Evolutionary conservation across 2,797 vertebrate genomes (phyloP).

Genomic region (Helarctos malayanus): DNA sequence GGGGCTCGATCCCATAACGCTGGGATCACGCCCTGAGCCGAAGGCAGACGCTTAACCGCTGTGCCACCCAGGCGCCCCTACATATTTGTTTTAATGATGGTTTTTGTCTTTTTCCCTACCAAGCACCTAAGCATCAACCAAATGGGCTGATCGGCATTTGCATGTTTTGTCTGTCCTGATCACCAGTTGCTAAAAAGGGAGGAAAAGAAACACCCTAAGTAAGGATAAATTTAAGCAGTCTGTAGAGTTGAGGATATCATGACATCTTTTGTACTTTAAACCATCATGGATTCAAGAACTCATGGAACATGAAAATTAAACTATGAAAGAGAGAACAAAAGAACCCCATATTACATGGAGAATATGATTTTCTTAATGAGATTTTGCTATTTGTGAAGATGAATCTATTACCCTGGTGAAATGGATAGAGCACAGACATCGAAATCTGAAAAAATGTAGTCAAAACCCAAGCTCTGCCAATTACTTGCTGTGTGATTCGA

Average conservation of each 20-base stretch:
- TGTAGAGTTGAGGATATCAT: not conserved
- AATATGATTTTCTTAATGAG: constrained; percentile 22
- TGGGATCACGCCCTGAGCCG: too few species aligned
- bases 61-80: too few species aligned
- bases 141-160: not conserved
- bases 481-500: not conserved
- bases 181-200: not conserved
- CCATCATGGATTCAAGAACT: not conserved
- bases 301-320: not conserved
- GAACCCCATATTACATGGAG: not conserved
- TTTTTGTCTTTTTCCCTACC: constrained; percentile 57
- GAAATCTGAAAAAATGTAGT: constrained; percentile 22
- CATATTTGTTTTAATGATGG: not conserved
- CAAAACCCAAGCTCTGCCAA: not conserved
- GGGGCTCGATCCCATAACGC: too few species aligned
- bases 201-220: not conserved
- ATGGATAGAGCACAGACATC: not conserved
- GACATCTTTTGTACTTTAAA: constrained; percentile 25
- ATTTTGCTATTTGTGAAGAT: constrained; percentile 28
- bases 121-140: not conserved
- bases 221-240: not conserved
- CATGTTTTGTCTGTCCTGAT: not conserved
- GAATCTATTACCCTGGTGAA: not conserved
- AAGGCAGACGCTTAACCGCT: too few species aligned
- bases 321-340: constrained; percentile 18